These are phyloP conservation scores for Drosophila robusta DNA, from an alignment of 2,888 invertebrate species.

Conservation along the genomic window DNA sequence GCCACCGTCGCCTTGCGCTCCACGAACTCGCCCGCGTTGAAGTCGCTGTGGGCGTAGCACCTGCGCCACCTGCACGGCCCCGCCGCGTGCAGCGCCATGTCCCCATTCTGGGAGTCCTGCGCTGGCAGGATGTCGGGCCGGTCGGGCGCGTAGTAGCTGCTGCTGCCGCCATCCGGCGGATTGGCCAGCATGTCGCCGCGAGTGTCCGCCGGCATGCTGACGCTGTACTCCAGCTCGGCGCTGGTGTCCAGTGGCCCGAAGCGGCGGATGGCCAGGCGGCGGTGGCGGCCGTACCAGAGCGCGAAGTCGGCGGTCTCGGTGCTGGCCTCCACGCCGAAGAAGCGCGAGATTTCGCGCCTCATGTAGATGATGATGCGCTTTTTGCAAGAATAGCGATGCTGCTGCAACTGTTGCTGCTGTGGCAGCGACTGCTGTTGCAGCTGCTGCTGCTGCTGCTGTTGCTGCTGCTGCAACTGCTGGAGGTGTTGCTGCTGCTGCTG, in stretches of 20 bases:
- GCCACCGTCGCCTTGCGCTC: conserved; percentile 84
- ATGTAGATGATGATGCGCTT: conserved; percentile 83
- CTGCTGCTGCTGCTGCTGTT: conserved; percentile 33
- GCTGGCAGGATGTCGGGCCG: conserved; percentile 84
- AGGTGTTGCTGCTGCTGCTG: conserved; percentile 31
- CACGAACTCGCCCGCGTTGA: conserved; percentile 82
- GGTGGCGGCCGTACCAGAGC: conserved; percentile 84
- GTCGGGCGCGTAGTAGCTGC: conserved; percentile 62
- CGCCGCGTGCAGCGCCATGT: conserved; percentile 27
- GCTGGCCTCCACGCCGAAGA: conserved; percentile 84
- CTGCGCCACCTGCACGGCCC: conserved; percentile 25
- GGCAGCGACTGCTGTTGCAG: conserved; percentile 46
- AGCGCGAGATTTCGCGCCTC: conserved; percentile 82
- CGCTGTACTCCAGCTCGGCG: conserved; percentile 47
- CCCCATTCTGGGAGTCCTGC: conserved; percentile 73
- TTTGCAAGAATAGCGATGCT: conserved; percentile 73
- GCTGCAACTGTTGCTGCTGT: conserved; percentile 36
- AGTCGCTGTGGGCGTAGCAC: conserved; percentile 55
- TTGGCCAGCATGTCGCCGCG: background rate
- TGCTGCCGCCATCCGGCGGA: background rate
- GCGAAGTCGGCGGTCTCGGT: conserved; percentile 82
- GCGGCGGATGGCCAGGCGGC: conserved; percentile 83
- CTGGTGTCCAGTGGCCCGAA: conserved; percentile 68
- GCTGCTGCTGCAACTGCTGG: conserved; percentile 38
- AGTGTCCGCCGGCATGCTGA: conserved; percentile 9